phyloP scores from a whole-genome alignment of 1,140 invertebrate genomes.

The Plutomurus gul region DNA sequence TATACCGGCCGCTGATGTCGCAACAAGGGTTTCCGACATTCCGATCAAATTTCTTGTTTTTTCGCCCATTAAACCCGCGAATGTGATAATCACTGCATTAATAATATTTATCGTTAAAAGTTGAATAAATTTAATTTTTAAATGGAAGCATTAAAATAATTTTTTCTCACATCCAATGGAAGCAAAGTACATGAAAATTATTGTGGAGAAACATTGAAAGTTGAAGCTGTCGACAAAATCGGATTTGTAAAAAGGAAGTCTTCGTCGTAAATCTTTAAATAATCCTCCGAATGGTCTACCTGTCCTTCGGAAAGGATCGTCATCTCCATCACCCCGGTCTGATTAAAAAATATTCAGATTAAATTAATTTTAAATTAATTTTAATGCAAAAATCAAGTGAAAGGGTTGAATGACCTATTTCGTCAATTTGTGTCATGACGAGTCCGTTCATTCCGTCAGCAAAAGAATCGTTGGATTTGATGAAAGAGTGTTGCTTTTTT shows the following conservation, averaged over 20 bases:
- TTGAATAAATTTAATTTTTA: too few species aligned
- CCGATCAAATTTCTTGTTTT: slow-evolving; percentile 90
- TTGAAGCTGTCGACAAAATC: slow-evolving; percentile 87
- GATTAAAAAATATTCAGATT: background rate
- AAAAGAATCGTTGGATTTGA: slow-evolving; percentile 40
- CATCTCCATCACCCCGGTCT: background rate
- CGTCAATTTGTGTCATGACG: background rate
- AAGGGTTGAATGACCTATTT: background rate
- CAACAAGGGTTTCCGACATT: slow-evolving; percentile 86
- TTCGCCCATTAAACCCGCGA: slow-evolving; percentile 86
- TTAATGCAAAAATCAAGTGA: background rate
- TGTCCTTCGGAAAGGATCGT: slow-evolving; percentile 76
- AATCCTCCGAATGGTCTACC: slow-evolving; percentile 83
- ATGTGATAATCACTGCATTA: slow-evolving; percentile 94
- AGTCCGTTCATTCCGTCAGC: slow-evolving; percentile 34
- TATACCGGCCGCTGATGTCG: slow-evolving; percentile 83
- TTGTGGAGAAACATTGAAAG: slow-evolving; percentile 82
- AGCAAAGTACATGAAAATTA: slow-evolving; percentile 96
- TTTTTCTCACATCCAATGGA: slow-evolving; percentile 88
- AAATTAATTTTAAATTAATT: background rate
- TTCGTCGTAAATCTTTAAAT: slow-evolving; percentile 81
- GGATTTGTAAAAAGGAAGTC: slow-evolving; percentile 82
- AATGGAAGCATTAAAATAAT: too few species aligned
- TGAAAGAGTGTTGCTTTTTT: slow-evolving; percentile 48
- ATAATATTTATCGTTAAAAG: too few species aligned